Percentiles rank a stretch among this genome's conserved stretches.
These are phyloP conservation scores for Oceanodroma tethys DNA, from an alignment of 2,113 vertebrate species.

Conservation along the genomic window DNA sequence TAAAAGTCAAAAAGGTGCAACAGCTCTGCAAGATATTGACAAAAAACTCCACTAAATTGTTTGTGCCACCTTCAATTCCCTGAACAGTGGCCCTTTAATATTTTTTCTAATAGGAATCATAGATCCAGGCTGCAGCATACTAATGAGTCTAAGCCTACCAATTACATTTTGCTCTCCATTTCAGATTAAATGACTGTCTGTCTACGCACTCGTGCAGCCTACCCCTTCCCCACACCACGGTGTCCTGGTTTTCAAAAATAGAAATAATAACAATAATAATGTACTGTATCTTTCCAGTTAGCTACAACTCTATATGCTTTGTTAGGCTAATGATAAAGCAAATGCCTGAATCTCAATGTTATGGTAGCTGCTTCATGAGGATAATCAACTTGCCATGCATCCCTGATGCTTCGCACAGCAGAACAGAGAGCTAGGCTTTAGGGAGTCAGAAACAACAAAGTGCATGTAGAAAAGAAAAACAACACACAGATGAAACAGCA, in stretches of 20 bases:
- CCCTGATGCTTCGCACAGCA: slow-evolving; percentile 26
- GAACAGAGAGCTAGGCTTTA: slow-evolving; percentile 39
- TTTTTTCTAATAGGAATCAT: slow-evolving; percentile 55
- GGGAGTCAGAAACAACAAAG: slow-evolving; percentile 3
- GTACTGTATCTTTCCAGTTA: slow-evolving; percentile 59
- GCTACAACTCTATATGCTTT: slow-evolving; percentile 61
- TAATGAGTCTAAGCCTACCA: slow-evolving; percentile 55
- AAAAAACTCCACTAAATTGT: slow-evolving; percentile 46
- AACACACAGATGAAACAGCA: not conserved
- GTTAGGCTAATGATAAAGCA: slow-evolving; percentile 66
- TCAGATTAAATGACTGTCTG: slow-evolving; percentile 58
- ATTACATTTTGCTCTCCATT: slow-evolving; percentile 63
- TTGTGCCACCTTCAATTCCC: slow-evolving; percentile 57
- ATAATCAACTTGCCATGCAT: slow-evolving; percentile 61
- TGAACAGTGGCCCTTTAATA: slow-evolving; percentile 38
- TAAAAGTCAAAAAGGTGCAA: slow-evolving; percentile 14
- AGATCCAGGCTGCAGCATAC: slow-evolving; percentile 49
- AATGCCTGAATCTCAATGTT: slow-evolving; percentile 57
- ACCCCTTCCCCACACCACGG: not conserved
- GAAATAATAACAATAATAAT: slow-evolving; percentile 67
- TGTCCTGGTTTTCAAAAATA: slow-evolving; percentile 56
- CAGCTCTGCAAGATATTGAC: not conserved
- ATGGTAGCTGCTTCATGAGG: slow-evolving; percentile 42
- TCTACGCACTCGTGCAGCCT: not conserved
- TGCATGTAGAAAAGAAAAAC: not conserved